These are phyloP conservation scores for Amaurobius ferox DNA, from an alignment of 2,888 invertebrate species.

Conservation along the genomic window DNA sequence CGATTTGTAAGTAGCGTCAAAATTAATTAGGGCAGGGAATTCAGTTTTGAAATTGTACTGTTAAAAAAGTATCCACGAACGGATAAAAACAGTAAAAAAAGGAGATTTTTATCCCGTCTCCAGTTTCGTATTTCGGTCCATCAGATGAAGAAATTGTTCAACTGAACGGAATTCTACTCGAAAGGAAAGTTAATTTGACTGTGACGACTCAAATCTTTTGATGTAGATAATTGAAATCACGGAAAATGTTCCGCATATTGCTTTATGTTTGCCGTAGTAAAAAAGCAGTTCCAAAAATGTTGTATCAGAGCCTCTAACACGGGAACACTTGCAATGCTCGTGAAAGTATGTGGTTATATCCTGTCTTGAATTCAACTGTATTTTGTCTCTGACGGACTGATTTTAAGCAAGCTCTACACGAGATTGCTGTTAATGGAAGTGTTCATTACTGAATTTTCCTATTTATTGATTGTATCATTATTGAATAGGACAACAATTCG, in stretches of 20 bases:
- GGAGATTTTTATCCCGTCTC: neutral
- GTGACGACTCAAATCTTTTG: slow-evolving; percentile 44
- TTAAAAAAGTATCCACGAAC: slow-evolving; percentile 24
- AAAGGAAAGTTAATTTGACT: slow-evolving; percentile 61
- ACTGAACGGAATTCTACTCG: slow-evolving; percentile 31
- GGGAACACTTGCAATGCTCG: no score
- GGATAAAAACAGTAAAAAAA: slow-evolving; percentile 3
- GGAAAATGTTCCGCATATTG: slow-evolving; percentile 41
- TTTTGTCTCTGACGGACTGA: no score
- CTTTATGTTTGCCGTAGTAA: no score
- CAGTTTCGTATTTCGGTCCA: slow-evolving; percentile 9
- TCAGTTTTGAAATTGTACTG: slow-evolving; percentile 15
- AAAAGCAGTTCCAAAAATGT: no score
- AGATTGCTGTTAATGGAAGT: no score
- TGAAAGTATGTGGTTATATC: no score
- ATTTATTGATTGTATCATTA: no score
- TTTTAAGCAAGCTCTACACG: no score
- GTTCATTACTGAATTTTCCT: no score
- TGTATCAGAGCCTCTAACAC: no score
- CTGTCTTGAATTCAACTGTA: no score
- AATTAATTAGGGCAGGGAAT: slow-evolving; percentile 32
- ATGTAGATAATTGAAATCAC: slow-evolving; percentile 61
- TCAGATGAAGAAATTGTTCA: slow-evolving; percentile 46
- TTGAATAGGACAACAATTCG: no score
- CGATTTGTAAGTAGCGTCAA: slow-evolving; percentile 18